These are phyloP conservation scores for Callorhinus ursinus DNA, from an alignment of 2,113 vertebrate genomes.

Conservation along the genomic window DNA sequence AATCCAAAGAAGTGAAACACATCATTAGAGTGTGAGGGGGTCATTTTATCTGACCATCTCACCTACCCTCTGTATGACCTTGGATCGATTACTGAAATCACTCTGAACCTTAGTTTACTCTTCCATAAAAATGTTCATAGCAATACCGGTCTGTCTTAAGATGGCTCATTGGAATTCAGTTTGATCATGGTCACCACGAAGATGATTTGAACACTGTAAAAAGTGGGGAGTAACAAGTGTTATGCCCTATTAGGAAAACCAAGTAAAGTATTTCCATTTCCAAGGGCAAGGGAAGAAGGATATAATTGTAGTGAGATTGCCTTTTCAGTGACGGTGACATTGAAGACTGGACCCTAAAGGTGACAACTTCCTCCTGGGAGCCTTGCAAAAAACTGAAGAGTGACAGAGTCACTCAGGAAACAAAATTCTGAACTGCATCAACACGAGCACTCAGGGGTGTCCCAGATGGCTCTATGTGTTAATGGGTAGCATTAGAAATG, in stretches of 20 bases:
- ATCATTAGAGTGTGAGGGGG: neutral
- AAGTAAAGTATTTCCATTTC: neutral
- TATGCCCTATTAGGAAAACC: neutral
- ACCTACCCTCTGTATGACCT: accelerated
- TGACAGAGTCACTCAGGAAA: neutral
- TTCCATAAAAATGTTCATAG: neutral
- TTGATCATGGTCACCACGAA: neutral
- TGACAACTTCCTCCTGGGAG: neutral
- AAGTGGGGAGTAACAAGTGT: neutral
- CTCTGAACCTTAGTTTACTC: neutral
- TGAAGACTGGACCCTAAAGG: neutral
- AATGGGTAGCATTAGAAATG: neutral
- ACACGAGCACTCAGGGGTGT: neutral
- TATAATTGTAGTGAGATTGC: neutral
- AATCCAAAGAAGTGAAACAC: slow-evolving; percentile 11
- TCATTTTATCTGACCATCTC: neutral
- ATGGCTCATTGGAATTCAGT: neutral
- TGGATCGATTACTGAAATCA: neutral
- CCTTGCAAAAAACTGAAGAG: neutral
- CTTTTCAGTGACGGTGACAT: neutral
- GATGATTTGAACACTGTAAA: neutral
- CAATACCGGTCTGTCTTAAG: neutral
- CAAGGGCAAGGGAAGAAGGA: neutral
- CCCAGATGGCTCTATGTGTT: neutral
- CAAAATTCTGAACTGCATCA: neutral